Evolutionary conservation across 1,140 invertebrate genomes (phyloP).

Genomic region (Zaprionus africanus): DNA sequence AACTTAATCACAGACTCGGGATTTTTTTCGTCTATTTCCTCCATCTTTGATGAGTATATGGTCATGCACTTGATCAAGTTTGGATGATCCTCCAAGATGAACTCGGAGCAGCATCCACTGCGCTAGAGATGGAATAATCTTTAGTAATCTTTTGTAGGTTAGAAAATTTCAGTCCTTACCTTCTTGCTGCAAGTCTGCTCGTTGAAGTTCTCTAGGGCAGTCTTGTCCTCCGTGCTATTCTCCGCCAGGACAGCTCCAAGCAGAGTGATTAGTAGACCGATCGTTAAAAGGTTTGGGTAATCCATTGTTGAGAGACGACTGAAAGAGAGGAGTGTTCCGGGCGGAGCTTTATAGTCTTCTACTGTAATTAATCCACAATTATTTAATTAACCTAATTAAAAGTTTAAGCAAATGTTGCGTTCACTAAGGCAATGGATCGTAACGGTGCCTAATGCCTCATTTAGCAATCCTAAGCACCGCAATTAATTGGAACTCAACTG

Average conservation of each 20-base stretch:
- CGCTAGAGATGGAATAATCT: conserved; percentile 24
- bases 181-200: conserved; percentile 45
- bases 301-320: conserved; percentile 42
- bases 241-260: conserved; percentile 1
- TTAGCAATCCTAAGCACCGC: background rate
- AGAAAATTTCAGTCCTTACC: conserved; percentile 7
- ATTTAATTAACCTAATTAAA: conserved; percentile 10
- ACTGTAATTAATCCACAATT: background rate
- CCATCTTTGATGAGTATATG: conserved; percentile 55
- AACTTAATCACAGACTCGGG: conserved; percentile 43
- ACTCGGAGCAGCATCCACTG: conserved; percentile 54
- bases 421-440: conserved; percentile 36
- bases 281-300: background rate
- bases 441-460: conserved; percentile 22
- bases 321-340: background rate
- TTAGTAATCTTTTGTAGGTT: background rate
- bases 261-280: conserved; percentile 19
- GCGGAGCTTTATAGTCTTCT: conserved; percentile 51
- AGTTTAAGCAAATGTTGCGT: conserved; percentile 3
- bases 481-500: background rate
- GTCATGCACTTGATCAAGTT: conserved; percentile 55
- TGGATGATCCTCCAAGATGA: conserved; percentile 49
- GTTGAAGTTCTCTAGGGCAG: background rate
- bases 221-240: background rate
- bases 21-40: conserved; percentile 34